Conservation (phyloP, 2,888 invertebrate genomes). For the Lydus trimaculatus region DNA sequence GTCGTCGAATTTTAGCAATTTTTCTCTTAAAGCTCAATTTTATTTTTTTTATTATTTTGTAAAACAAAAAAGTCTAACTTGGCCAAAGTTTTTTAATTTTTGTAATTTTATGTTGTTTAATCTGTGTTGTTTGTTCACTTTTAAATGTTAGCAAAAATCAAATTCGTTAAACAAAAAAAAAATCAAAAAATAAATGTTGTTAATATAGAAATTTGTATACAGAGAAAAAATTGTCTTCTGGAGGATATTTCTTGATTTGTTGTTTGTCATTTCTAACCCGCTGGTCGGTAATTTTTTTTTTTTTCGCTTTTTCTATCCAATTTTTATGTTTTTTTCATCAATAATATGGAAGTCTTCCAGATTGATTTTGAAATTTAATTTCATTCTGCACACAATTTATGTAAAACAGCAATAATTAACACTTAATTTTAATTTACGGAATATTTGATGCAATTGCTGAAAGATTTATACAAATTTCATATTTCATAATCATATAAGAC, state of each 20-base stretch:
- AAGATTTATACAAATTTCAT: conserved; percentile 23
- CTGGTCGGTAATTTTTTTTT: conserved; percentile 25
- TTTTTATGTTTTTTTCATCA: conserved; percentile 5
- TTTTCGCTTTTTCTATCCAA: conserved; percentile 2
- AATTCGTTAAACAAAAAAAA: conserved; percentile 20
- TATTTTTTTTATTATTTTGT: conserved; percentile 19
- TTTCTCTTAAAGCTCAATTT: conserved; percentile 29
- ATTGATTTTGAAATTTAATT: conserved; percentile 13
- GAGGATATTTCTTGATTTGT: conserved; percentile 16
- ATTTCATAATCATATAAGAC: conserved; percentile 32
- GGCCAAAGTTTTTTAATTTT: conserved; percentile 28
- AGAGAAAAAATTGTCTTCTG: background rate
- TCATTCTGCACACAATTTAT: background rate
- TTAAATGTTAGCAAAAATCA: conserved; percentile 24
- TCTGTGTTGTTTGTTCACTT: conserved; percentile 17
- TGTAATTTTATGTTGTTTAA: background rate
- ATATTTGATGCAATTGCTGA: conserved; percentile 24
- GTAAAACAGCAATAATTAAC: background rate
- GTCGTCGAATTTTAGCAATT: conserved; percentile 27
- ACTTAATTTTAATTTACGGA: background rate
- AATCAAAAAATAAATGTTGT: conserved; percentile 19
- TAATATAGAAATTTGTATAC: conserved; percentile 10
- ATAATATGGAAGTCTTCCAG: conserved; percentile 26
- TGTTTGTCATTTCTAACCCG: conserved; percentile 16
- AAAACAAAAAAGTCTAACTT: conserved; percentile 25